phyloP scores from a whole-genome alignment of 2,797 vertebrate genomes.

The Cyprinodon diabolis region DNA sequence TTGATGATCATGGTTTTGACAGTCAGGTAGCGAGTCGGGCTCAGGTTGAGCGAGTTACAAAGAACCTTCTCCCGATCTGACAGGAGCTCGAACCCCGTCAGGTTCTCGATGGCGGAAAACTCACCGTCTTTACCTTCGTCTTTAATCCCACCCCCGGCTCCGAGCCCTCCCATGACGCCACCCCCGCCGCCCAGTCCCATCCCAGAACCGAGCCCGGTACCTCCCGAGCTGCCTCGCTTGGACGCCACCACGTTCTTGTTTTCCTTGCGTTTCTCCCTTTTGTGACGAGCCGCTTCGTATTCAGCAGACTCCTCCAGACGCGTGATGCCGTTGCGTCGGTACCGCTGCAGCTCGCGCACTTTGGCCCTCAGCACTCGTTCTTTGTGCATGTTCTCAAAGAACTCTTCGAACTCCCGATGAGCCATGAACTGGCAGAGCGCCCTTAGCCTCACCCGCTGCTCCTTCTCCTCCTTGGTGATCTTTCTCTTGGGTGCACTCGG shows the following conservation, averaged over 20 bases:
- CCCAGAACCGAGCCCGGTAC: conserved; percentile 66
- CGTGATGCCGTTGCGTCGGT: conserved; percentile 92
- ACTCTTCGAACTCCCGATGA: conserved; percentile 93
- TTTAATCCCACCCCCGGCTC: conserved; percentile 74
- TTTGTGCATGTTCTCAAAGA: conserved; percentile 97
- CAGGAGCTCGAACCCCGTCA: conserved; percentile 92
- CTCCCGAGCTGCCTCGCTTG: conserved; percentile 78
- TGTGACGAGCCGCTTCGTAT: conserved; percentile 94
- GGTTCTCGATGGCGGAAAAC: conserved; percentile 93
- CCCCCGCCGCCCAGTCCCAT: conserved; percentile 72
- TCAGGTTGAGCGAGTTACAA: conserved; percentile 91
- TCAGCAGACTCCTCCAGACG: conserved; percentile 93
- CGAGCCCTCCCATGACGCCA: conserved; percentile 55
- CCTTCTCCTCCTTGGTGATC: conserved; percentile 95
- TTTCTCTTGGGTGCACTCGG: conserved; percentile 84
- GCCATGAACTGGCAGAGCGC: conserved; percentile 97
- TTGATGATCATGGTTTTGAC: conserved; percentile 98
- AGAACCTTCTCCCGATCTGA: conserved; percentile 96
- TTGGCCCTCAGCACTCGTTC: conserved; percentile 91
- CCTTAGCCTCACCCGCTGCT: conserved; percentile 88
- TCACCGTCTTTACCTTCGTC: conserved; percentile 92
- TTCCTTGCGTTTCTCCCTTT: conserved; percentile 95
- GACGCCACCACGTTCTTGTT: conserved; percentile 86
- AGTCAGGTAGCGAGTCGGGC: conserved; percentile 93
- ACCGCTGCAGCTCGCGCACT: conserved; percentile 94